phyloP scores from a whole-genome alignment of 1,140 invertebrate species.

The Agrilus planipennis region DNA sequence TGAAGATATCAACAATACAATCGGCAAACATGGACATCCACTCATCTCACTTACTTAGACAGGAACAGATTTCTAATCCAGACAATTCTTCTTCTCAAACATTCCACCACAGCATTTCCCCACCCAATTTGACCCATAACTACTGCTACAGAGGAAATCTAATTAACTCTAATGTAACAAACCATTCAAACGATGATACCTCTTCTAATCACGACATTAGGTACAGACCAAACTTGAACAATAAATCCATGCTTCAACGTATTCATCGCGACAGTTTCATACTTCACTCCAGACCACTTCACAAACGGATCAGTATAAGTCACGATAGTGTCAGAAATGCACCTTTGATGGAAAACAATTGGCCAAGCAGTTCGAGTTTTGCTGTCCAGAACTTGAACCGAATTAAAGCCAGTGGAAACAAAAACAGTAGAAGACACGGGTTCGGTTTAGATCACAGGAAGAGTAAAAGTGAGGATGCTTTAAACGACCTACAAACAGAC shows the following conservation, averaged over 20 bases:
- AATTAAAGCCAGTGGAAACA: constrained; percentile 20
- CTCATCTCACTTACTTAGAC: constrained; percentile 8
- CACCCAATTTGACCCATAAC: too few species aligned
- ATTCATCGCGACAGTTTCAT: not conserved
- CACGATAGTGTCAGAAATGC: constrained; percentile 14
- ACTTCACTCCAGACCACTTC: constrained; percentile 9
- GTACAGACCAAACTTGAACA: too few species aligned
- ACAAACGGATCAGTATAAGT: constrained; percentile 15
- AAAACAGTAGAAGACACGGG: too few species aligned
- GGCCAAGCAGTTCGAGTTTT: not conserved
- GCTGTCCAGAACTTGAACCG: constrained; percentile 1
- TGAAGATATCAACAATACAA: not conserved
- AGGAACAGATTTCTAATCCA: too few species aligned
- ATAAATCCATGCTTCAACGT: too few species aligned
- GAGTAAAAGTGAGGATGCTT: constrained; percentile 27
- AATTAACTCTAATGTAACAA: too few species aligned
- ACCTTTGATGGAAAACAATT: not conserved
- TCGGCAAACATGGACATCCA: constrained; percentile 8
- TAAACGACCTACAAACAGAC: constrained; percentile 18
- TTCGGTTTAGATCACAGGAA: constrained; percentile 8
- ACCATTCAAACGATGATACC: too few species aligned
- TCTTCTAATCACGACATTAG: too few species aligned
- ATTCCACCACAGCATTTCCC: too few species aligned
- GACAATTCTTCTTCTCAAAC: too few species aligned
- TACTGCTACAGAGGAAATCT: too few species aligned